Conservation (phyloP, 2,113 vertebrate species). For the Megatriorchis doriae region DNA sequence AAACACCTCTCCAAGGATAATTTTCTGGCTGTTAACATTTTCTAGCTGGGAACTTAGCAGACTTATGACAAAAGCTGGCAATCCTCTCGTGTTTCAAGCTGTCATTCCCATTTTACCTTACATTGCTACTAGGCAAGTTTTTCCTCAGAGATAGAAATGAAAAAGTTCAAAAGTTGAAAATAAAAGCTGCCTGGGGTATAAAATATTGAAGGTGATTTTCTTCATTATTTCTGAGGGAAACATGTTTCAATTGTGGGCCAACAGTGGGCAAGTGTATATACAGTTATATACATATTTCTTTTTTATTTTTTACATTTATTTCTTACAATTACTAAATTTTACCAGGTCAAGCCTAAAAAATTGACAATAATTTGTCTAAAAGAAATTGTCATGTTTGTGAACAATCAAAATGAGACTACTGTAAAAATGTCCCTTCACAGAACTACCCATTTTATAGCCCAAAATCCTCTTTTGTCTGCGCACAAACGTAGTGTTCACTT, state of each 20-base stretch:
- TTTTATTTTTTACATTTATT: not conserved
- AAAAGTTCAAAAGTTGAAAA: slow-evolving; percentile 9
- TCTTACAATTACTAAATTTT: not conserved
- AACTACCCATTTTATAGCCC: not conserved
- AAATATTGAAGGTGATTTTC: not conserved
- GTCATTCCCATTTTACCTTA: not conserved
- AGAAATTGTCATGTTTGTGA: not conserved
- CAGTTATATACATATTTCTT: not conserved
- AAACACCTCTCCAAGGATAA: not conserved
- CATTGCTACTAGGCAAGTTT: not conserved
- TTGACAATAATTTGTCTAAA: not conserved
- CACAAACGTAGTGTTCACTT: not conserved
- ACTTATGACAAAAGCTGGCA: not conserved
- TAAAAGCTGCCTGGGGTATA: not conserved
- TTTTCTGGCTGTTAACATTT: not conserved
- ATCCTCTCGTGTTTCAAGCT: not conserved
- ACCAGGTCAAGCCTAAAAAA: not conserved
- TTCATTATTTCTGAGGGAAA: not conserved
- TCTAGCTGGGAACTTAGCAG: not conserved
- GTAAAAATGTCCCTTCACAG: not conserved
- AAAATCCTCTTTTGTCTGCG: not conserved
- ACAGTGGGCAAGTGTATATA: not conserved
- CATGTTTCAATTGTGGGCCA: not conserved
- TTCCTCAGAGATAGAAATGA: not conserved
- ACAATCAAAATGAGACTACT: not conserved